Conservation (phyloP, 1,140 invertebrate genomes). For the Pogonus chalceus region DNA sequence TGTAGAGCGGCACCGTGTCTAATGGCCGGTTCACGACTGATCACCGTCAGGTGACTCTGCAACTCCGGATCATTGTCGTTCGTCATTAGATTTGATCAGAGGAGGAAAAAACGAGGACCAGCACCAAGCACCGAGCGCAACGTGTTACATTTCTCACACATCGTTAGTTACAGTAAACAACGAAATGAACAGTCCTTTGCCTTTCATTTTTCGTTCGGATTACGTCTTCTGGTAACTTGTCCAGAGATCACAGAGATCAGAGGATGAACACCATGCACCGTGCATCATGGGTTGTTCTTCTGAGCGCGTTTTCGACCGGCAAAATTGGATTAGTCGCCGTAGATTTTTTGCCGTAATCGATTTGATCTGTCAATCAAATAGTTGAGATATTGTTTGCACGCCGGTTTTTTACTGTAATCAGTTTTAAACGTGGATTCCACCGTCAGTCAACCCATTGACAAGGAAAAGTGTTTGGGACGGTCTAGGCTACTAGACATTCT, state of each 20-base stretch:
- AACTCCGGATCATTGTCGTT: slow-evolving; percentile 6
- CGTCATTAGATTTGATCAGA: slow-evolving; percentile 7
- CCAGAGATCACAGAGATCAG: too few relatives aligned
- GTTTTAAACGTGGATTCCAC: background rate
- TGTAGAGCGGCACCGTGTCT: slow-evolving; percentile 9
- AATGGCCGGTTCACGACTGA: slow-evolving; percentile 17
- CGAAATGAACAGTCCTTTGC: too few relatives aligned
- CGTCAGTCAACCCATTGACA: background rate
- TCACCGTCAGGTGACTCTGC: slow-evolving; percentile 13
- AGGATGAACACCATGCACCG: too few relatives aligned
- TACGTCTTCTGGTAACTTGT: too few relatives aligned
- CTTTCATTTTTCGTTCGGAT: too few relatives aligned
- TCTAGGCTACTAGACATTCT: background rate
- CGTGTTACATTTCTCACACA: slow-evolving; percentile 19
- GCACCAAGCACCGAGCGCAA: background rate
- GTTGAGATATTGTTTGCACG: background rate
- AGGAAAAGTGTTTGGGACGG: background rate
- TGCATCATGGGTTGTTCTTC: background rate
- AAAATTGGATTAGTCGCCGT: background rate
- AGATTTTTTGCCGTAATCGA: slow-evolving; percentile 1
- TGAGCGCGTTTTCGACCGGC: background rate
- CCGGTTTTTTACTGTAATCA: background rate
- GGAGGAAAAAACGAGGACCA: background rate
- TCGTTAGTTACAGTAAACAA: slow-evolving; percentile 25
- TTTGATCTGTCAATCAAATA: background rate